Evolutionary conservation across 2,113 vertebrate species (phyloP).

Genomic region (Myiopsitta monachus): DNA sequence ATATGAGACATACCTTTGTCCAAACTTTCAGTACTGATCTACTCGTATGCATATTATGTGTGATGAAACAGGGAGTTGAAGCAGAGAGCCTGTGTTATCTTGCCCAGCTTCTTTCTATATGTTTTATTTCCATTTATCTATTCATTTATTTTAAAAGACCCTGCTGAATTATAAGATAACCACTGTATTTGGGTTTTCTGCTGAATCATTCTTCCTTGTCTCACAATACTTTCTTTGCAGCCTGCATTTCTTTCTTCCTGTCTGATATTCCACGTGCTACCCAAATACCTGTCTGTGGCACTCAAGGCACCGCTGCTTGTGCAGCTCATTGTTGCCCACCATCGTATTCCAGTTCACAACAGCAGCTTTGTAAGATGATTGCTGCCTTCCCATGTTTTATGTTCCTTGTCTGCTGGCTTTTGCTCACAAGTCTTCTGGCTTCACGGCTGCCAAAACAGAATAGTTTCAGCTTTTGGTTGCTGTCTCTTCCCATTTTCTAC

Average conservation of each 20-base stretch:
- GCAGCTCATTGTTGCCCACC: accelerated
- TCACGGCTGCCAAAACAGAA: not conserved
- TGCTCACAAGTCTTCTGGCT: not conserved
- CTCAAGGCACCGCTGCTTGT: not conserved
- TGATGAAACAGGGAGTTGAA: not conserved
- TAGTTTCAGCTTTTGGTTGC: not conserved
- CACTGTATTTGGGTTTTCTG: not conserved
- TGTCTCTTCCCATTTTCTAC: not conserved
- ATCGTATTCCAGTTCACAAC: accelerated
- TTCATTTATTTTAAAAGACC: not conserved
- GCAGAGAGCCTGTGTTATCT: not conserved
- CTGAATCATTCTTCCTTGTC: not conserved
- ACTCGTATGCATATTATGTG: not conserved
- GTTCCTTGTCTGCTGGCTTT: not conserved
- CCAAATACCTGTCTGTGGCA: accelerated
- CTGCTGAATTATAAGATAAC: not conserved
- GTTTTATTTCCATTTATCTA: not conserved
- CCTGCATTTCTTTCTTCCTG: not conserved
- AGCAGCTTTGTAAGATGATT: not conserved
- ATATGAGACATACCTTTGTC: not conserved
- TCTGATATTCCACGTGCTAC: not conserved
- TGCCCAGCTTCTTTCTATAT: not conserved
- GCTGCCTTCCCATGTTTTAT: not conserved
- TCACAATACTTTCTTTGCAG: not conserved
- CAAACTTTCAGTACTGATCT: not conserved